Percentiles rank a stretch among this genome's conserved stretches.
Evolutionary conservation across 2,888 invertebrate genomes (phyloP).

Genomic region (Cosmia pyralina): DNA sequence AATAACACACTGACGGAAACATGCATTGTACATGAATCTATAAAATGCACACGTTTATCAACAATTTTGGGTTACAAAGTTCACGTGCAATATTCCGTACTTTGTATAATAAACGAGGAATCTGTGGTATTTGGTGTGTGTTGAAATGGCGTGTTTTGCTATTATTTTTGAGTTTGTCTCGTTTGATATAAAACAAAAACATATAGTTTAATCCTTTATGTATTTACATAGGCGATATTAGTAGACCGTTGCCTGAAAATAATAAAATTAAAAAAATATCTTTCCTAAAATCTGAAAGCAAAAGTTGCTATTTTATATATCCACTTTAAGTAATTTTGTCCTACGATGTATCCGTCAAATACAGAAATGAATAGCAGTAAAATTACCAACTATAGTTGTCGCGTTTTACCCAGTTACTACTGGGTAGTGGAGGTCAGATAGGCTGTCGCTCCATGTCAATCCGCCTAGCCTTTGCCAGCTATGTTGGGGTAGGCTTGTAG

Average conservation of each 20-base stretch:
- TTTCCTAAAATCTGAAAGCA: background rate
- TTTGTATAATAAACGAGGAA: background rate
- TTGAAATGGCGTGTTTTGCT: too few relatives aligned
- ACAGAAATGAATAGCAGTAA: background rate
- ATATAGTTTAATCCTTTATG: background rate
- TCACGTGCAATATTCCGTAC: background rate
- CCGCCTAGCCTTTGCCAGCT: too few relatives aligned
- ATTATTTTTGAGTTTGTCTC: too few relatives aligned
- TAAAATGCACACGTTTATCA: slow-evolving; percentile 28
- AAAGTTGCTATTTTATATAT: background rate
- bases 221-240: background rate
- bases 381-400: background rate
- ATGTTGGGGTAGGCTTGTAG: too few relatives aligned
- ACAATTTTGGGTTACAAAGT: background rate
- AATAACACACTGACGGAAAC: slow-evolving; percentile 46
- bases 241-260: background rate
- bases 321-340: background rate
- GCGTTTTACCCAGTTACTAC: too few relatives aligned
- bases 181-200: too few relatives aligned
- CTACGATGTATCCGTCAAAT: background rate
- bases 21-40: slow-evolving; percentile 47
- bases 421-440: too few relatives aligned
- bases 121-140: slow-evolving; percentile 1
- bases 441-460: too few relatives aligned
- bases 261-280: too few relatives aligned